Evolutionary conservation across 2,888 invertebrate species (phyloP).

Genomic region (Camptogramma bilineatum): DNA sequence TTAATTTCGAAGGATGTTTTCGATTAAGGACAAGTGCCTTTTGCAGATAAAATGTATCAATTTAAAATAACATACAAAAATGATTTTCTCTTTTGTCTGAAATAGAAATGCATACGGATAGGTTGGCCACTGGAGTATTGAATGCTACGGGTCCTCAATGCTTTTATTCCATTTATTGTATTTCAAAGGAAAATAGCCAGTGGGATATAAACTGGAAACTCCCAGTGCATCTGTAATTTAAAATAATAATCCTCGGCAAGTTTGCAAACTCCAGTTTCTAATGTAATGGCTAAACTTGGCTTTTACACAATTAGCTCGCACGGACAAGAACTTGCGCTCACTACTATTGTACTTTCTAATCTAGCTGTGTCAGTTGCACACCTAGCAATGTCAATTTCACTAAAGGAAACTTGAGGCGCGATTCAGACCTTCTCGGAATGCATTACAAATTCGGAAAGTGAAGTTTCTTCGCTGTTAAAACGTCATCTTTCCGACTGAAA

Average conservation of each 20-base stretch:
- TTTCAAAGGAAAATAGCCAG: conserved; percentile 13
- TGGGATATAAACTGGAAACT: conserved; percentile 12
- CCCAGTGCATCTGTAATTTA: conserved; percentile 17
- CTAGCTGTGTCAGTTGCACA: not conserved
- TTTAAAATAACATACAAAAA: conserved; percentile 1
- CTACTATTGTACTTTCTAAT: not conserved
- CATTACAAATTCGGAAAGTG: no score
- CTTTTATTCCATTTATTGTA: conserved; percentile 30
- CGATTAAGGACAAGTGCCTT: not conserved
- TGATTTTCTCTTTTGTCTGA: conserved; percentile 2
- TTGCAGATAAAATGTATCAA: not conserved
- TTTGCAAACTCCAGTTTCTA: conserved; percentile 16
- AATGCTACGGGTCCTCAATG: conserved; percentile 12
- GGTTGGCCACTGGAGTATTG: conserved; percentile 14
- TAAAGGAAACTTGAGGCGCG: not conserved
- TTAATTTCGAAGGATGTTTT: no score
- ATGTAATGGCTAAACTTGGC: conserved; percentile 24
- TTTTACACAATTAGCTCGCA: conserved; percentile 15
- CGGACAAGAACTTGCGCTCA: conserved; percentile 8
- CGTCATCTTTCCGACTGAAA: no score
- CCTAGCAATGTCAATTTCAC: not conserved
- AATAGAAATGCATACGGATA: conserved; percentile 10
- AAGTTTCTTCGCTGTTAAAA: no score
- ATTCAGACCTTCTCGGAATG: no score
- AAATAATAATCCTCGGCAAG: conserved; percentile 21